Evolutionary conservation across 1,140 invertebrate genomes (phyloP), one percentile per base, ranked within the genome.

Genomic region (Bombus cullumanus): DNA sequence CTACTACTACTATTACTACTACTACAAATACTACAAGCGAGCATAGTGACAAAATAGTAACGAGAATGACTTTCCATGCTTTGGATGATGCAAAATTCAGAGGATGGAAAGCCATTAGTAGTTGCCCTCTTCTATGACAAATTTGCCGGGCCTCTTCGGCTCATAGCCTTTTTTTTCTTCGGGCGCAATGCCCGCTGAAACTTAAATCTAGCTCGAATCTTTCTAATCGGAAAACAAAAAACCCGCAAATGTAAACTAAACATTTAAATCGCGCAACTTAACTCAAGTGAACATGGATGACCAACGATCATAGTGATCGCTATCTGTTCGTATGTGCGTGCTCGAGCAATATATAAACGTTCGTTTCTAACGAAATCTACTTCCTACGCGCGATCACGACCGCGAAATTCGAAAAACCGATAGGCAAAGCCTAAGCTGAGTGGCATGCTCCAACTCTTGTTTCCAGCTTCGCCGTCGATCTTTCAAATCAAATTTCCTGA

Each of bases 41-140:
- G 64, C 64, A 66, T 31, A 66, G 64, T 66, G 64, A 66, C n/a
- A 66, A 66, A 66, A n/a, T 66, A 66, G 64, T 66, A 66, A 66
- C 64, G 31, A 8, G 64, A 66, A 66, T 66, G n/a, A 66, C 62
- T 31, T 66, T 31, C n/a, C 62, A 66, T 31, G 10, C 59, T 62
- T n/a, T 62, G 12, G 28, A n/a, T 9, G 10, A 12, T 28, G 3
- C 57, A 6, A 59, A 47, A 47, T 25, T 28, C 59, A 64, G 5
- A 66, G 15, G n/a, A 31, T 66, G n/a, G 13, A 15, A 31, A 66
- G 62, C n/a, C 62, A 66, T 66, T 66, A 8, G 13, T 66, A 31
- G 62, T 31, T 31, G 62, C 62, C 62, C 62, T 66, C 13, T 31
- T 66, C 13, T 18, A 31, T 2, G n/a, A 2, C 62, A 66, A 9